Evolutionary conservation across 2,888 invertebrate genomes (phyloP).

Genomic region (Brachylomia viminalis): DNA sequence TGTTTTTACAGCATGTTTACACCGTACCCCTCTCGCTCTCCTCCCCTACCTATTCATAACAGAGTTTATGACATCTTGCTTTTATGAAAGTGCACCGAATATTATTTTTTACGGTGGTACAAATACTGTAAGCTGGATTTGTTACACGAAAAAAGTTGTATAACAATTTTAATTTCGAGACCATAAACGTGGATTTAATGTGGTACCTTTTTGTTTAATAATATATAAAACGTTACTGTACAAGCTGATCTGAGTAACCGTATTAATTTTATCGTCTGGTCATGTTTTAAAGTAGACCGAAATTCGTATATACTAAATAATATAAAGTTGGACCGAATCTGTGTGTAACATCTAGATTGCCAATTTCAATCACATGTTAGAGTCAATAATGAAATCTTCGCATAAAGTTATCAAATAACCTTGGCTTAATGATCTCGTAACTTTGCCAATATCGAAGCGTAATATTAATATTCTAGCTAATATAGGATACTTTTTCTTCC

Average conservation of each 20-base stretch:
- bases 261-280: background rate
- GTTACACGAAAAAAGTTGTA: constrained; percentile 50
- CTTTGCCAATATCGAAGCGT: background rate
- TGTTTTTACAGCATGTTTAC: constrained; percentile 62
- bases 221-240: constrained; percentile 28
- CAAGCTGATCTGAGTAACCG: constrained; percentile 14
- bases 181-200: constrained; percentile 47
- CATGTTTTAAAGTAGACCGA: background rate
- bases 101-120: constrained; percentile 44
- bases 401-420: background rate
- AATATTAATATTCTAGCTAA: background rate
- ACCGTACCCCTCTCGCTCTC: background rate
- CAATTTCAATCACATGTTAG: too few species aligned
- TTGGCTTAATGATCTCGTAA: background rate
- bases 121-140: constrained; percentile 52
- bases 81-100: constrained; percentile 58
- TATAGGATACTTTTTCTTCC: background rate
- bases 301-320: background rate
- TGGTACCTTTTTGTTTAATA: constrained; percentile 45
- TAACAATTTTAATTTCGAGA: constrained; percentile 48
- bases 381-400: background rate
- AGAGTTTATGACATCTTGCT: constrained; percentile 55
- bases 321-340: background rate
- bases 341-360: background rate
- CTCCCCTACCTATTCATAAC: constrained; percentile 39